Evolutionary conservation across 2,113 vertebrate genomes (phyloP).

Genomic region (Amblyopsis rosae): DNA sequence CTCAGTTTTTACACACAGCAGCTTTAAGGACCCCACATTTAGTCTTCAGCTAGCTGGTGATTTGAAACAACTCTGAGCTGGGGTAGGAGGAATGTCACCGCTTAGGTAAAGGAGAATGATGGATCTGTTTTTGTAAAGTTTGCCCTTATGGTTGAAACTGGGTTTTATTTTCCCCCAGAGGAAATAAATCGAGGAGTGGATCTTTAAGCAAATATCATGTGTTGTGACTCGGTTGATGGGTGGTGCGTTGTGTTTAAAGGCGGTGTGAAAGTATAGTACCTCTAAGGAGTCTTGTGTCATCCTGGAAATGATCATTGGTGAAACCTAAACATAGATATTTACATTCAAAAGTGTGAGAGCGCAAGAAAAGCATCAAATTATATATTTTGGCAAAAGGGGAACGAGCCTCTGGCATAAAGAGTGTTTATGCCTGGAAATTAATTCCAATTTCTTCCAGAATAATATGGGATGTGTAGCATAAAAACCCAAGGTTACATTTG

Average conservation of each 20-base stretch:
- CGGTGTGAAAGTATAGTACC: constrained; percentile 66
- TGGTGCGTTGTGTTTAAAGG: constrained; percentile 42
- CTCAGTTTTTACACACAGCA: too few species aligned
- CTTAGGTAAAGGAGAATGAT: too few species aligned
- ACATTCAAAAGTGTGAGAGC: constrained; percentile 69
- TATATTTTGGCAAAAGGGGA: constrained; percentile 40
- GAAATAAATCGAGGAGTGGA: background rate
- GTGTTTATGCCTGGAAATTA: constrained; percentile 21
- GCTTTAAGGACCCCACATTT: too few species aligned
- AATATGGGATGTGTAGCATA: constrained; percentile 72
- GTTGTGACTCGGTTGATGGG: background rate
- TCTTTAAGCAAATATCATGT: background rate
- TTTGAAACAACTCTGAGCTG: too few species aligned
- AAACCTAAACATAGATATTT: constrained; percentile 84
- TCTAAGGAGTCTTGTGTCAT: constrained; percentile 84
- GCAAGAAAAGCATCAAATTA: constrained; percentile 58
- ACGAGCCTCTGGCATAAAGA: constrained; percentile 62
- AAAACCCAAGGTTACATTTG: constrained; percentile 36
- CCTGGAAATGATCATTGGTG: constrained; percentile 85
- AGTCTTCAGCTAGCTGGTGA: too few species aligned
- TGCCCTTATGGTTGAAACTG: too few species aligned
- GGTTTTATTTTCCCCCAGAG: too few species aligned
- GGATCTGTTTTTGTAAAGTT: too few species aligned
- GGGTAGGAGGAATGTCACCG: too few species aligned
- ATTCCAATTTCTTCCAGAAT: constrained; percentile 69